Evolutionary conservation across 1,140 invertebrate genomes (phyloP).

Genomic region (Venustaconcha ellipsiformis): DNA sequence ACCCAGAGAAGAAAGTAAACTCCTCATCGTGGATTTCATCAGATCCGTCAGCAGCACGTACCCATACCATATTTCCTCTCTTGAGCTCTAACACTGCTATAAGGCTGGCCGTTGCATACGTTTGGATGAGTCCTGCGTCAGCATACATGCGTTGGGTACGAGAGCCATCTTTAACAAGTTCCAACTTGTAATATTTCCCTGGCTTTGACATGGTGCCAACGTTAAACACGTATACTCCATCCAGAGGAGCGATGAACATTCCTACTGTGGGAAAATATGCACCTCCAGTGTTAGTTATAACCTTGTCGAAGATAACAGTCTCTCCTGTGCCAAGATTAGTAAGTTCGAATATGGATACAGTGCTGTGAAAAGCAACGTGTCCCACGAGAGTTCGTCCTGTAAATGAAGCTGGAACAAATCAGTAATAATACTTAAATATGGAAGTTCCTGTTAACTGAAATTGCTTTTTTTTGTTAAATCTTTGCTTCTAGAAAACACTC

Average conservation of each 20-base stretch:
- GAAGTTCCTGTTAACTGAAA: too few species aligned
- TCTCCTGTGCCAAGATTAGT: background rate
- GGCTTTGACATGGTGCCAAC: background rate
- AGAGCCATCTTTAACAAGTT: background rate
- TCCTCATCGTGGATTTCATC: conserved; percentile 3
- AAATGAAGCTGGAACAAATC: too few species aligned
- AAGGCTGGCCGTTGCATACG: background rate
- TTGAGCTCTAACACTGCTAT: background rate
- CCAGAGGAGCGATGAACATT: conserved; percentile 1
- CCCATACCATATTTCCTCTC: background rate
- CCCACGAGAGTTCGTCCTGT: too few species aligned
- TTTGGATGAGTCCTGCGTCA: background rate
- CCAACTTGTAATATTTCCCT: background rate
- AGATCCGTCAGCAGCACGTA: background rate
- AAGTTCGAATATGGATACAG: background rate
- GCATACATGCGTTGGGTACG: background rate
- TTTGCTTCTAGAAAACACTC: too few species aligned
- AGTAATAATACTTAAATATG: too few species aligned
- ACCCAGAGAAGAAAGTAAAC: conserved; percentile 7
- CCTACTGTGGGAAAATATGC: background rate
- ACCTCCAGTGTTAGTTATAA: background rate
- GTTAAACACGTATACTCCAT: conserved; percentile 8
- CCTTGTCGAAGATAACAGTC: conserved; percentile 1
- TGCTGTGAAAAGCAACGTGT: too few species aligned
- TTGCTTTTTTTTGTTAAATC: too few species aligned